Conservation (phyloP, 2,797 vertebrate genomes). For the Cossypha caffra region DNA sequence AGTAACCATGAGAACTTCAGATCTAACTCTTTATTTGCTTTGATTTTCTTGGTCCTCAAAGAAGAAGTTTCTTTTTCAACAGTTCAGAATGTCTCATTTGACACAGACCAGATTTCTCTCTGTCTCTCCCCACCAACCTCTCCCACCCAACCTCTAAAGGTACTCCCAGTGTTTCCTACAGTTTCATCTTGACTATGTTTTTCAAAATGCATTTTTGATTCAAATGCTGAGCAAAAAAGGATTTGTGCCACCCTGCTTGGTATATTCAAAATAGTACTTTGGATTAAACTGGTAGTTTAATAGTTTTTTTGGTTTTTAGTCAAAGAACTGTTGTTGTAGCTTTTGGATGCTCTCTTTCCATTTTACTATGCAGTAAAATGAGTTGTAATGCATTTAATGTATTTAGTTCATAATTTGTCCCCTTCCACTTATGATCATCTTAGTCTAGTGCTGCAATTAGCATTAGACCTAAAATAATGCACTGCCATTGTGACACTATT, state of each 20-base stretch:
- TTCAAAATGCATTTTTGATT: not conserved
- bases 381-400: not conserved
- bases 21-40: not conserved
- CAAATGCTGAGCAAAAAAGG: not conserved
- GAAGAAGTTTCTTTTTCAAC: not conserved
- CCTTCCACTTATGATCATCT: not conserved
- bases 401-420: not conserved
- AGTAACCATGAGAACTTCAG: not conserved
- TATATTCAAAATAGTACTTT: not conserved
- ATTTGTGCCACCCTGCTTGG: not conserved
- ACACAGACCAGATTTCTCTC: not conserved
- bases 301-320: not conserved
- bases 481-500: not conserved
- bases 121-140: not conserved
- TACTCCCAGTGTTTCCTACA: not conserved
- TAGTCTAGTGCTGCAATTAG: not conserved
- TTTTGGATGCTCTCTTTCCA: not conserved
- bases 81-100: not conserved
- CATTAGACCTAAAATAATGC: not conserved
- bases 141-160: accelerated
- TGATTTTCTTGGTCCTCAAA: not conserved
- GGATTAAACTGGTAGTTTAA: not conserved
- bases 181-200: not conserved
- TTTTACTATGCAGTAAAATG: not conserved
- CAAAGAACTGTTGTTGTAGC: not conserved